Base-by-base conservation (phyloP, 2,888 invertebrate species). In the Crematogaster levior region DNA sequence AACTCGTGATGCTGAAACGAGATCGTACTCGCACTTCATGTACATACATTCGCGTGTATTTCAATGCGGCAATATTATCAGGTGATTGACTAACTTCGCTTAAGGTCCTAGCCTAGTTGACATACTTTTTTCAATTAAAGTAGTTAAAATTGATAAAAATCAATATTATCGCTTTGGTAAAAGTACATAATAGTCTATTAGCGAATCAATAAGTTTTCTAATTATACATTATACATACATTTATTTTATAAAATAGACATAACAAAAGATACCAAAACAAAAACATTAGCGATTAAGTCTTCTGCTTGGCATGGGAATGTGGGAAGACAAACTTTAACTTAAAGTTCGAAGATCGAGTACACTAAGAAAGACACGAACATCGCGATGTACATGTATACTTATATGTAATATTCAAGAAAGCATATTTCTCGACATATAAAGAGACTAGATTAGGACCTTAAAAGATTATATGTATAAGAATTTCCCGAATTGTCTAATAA, bases 401-500 rank as follows among this genome's bases (percentile, higher is more conserved):
- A 6, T 34, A 12, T 24, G 24, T 21, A 1, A 40, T n/a, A 27
- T 30, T 73, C 3, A 3, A 60, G 1, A 61, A 12, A 43, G 30
- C 1, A 34, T 15, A 68, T 34, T 18, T 63, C 1, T 73, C 15
- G 30, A 9, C 0, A 2, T n/a, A 37, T 63, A 34, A 48, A 37
- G 58, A 30, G 40, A 85, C 61, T 74, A 72, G 51, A 68, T 46
- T 48, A 75, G 79, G 74, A 85, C 83, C 82, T 88, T 75, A 75
- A 81, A 61, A 68, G 48, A 56, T 65, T 34, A 30, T 7, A 21
- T 30, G 48, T 21, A 24, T 43, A 18, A 58, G 0, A 58, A 43
- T 73, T 12, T 73, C 18, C 21, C 9, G 3, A 60, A 58, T 58
- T 6, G 12, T 72, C 27, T 9, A 73, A 30, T 43, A 72, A 43